phyloP scores from a whole-genome alignment of 2,113 vertebrate genomes.

The Balaeniceps rex region DNA sequence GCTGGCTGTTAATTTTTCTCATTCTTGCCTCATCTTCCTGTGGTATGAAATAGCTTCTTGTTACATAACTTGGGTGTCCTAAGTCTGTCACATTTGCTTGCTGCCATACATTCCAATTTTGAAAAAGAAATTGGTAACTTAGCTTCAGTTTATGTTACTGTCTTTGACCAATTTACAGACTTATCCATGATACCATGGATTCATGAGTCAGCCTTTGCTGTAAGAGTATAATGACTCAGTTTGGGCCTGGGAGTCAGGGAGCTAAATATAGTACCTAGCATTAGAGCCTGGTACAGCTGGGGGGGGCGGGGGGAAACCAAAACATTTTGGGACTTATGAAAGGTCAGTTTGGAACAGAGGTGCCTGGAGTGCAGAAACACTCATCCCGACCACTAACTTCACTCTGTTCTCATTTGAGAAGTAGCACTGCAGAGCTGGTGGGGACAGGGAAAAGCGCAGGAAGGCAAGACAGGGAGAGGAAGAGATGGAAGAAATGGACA shows the following conservation, averaged over 20 bases:
- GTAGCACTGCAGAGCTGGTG: background rate
- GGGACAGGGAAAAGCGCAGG: background rate
- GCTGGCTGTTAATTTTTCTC: background rate
- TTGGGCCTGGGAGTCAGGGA: background rate
- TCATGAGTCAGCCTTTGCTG: background rate
- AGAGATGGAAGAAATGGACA: background rate
- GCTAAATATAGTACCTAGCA: background rate
- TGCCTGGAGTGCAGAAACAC: background rate
- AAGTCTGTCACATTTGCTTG: background rate
- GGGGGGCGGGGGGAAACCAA: background rate
- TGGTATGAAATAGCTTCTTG: background rate
- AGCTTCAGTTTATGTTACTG: background rate
- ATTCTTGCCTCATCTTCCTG: background rate
- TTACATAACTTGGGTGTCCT: background rate
- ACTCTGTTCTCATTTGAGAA: background rate
- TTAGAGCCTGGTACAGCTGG: background rate
- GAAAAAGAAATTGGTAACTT: background rate
- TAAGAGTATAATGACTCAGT: constrained; percentile 9
- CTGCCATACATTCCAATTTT: background rate
- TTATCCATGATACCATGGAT: background rate
- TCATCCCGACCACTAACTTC: background rate
- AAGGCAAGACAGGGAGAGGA: background rate
- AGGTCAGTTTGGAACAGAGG: background rate
- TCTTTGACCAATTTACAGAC: background rate
- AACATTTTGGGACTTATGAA: background rate